phyloP scores from a whole-genome alignment of 2,113 vertebrate species.

The Anhinga rufa region DNA sequence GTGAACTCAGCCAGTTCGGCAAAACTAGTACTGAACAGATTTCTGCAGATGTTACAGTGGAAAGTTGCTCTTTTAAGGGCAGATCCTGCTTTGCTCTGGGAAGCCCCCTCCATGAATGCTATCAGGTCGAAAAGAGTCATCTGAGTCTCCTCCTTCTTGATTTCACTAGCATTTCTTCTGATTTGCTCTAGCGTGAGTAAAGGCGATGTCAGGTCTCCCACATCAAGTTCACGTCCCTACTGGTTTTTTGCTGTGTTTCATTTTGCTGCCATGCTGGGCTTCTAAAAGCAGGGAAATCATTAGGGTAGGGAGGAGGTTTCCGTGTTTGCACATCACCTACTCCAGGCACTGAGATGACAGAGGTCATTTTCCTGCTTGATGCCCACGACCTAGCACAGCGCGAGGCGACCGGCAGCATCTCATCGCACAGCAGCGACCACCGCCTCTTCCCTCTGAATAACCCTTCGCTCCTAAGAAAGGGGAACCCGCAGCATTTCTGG shows the following conservation, averaged over 20 bases:
- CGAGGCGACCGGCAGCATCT: neutral
- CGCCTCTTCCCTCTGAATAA: neutral
- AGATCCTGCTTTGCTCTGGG: neutral
- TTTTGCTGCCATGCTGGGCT: neutral
- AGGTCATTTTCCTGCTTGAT: neutral
- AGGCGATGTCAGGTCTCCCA: neutral
- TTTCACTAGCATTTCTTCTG: neutral
- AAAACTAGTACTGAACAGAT: neutral
- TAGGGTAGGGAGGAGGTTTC: neutral
- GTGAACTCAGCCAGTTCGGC: neutral
- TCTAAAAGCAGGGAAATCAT: neutral
- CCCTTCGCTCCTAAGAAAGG: neutral
- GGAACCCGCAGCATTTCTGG: neutral
- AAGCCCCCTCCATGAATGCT: too few species aligned
- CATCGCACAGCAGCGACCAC: neutral
- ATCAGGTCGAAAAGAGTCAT: neutral
- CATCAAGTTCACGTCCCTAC: neutral
- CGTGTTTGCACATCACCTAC: accelerated
- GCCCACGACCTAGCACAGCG: neutral
- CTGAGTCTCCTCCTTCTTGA: neutral
- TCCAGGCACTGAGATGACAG: neutral
- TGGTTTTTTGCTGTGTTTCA: accelerated
- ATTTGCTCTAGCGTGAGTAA: neutral
- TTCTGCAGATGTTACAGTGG: accelerated
- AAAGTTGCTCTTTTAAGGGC: neutral